These are phyloP conservation scores for Trachurus trachurus DNA, from an alignment of 2,797 vertebrate genomes.

Conservation along the genomic window DNA sequence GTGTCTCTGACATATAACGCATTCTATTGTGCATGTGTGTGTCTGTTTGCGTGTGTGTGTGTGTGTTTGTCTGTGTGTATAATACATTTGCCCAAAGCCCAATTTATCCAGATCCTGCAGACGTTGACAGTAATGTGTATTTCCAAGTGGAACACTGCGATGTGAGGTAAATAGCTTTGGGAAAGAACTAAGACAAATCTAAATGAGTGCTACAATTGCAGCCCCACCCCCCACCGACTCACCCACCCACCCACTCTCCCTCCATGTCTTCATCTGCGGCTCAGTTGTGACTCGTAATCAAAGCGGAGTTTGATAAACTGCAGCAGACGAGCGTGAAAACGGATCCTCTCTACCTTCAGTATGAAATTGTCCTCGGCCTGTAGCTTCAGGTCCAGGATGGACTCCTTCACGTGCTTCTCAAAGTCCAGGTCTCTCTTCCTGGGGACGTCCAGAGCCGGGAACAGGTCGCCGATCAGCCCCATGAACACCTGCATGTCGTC, in stretches of 20 bases:
- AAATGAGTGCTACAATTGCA: constrained; percentile 75
- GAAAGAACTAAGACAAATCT: constrained; percentile 72
- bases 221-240: neutral
- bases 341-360: constrained; percentile 89
- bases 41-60: constrained; percentile 22
- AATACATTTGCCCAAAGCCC: constrained; percentile 82
- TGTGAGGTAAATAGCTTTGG: constrained; percentile 77
- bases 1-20: constrained; percentile 76
- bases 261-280: constrained; percentile 19
- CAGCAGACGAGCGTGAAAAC: constrained; percentile 7
- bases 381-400: constrained; percentile 90
- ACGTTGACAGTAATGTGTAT: constrained; percentile 84
- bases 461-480: constrained; percentile 95
- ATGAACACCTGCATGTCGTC: constrained; percentile 96
- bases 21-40: constrained; percentile 45
- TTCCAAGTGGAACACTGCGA: constrained; percentile 74
- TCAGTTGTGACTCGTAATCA: constrained; percentile 44
- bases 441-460: constrained; percentile 93
- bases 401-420: constrained; percentile 90
- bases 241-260: too few species aligned
- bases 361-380: constrained; percentile 97
- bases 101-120: constrained; percentile 80
- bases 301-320: constrained; percentile 46
- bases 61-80: constrained; percentile 42
- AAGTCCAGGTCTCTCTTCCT: constrained; percentile 91